These are phyloP conservation scores for Apamea epomidion DNA, from an alignment of 2,888 invertebrate species.

Conservation along the genomic window DNA sequence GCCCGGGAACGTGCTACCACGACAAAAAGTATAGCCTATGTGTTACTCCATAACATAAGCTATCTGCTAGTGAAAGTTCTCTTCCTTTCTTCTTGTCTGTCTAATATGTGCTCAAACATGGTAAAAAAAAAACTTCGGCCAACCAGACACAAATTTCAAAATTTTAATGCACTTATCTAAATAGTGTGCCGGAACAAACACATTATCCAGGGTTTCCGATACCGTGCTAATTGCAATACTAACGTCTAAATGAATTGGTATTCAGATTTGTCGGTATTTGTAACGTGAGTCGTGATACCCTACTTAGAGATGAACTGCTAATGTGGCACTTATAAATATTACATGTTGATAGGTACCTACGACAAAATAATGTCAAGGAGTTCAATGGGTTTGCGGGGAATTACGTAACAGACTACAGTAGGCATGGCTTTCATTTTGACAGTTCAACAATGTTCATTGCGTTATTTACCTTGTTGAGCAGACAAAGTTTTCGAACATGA, in stretches of 20 bases:
- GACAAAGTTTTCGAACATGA: no score
- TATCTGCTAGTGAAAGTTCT: no score
- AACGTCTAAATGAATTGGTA: slow-evolving; percentile 26
- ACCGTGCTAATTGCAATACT: slow-evolving; percentile 30
- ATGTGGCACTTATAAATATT: slow-evolving; percentile 35
- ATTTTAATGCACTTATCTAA: neutral
- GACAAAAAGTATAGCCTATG: no score
- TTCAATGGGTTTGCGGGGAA: slow-evolving; percentile 8
- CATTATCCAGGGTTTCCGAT: slow-evolving; percentile 43
- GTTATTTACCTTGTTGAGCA: no score
- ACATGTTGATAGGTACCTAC: slow-evolving; percentile 12
- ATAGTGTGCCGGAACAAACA: slow-evolving; percentile 39
- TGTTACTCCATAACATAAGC: no score
- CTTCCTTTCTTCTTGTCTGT: no score
- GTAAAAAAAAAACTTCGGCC: neutral
- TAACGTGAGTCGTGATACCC: slow-evolving; percentile 67
- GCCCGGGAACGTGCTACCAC: no score
- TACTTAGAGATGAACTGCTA: slow-evolving; percentile 62
- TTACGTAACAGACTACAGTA: no score
- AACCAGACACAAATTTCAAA: slow-evolving; percentile 8
- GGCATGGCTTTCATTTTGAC: no score
- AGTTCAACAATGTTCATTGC: no score
- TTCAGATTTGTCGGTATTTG: slow-evolving; percentile 27
- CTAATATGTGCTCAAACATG: no score
- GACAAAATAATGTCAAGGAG: slow-evolving; percentile 41